Evolutionary conservation across 1,140 invertebrate genomes (phyloP), one percentile per base, ranked within the genome.

Genomic region (Dendrolimus punctatus): DNA sequence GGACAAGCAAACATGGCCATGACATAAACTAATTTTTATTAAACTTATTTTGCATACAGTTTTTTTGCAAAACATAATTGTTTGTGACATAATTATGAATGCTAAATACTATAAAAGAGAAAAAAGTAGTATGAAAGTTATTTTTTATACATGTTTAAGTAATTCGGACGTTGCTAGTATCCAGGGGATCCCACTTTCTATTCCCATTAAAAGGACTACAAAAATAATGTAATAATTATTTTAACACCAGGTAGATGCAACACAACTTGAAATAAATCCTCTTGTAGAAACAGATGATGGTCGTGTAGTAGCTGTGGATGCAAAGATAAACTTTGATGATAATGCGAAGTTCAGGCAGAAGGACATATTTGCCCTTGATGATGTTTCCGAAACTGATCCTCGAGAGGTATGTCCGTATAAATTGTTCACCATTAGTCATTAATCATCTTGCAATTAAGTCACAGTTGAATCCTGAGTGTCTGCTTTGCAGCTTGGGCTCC

Each of bases 221-320:
- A 23, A 23, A 23, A 23, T 23, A 23, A 23, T 23, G 23, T 23
- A 23, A 23, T 23, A 23, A 23, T 23, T 23, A 23, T 23, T 23
- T 23, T 23, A 23, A 23, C 23, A 23, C 38, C 54, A 87, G 85
- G 95, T 99, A 39, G 99, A 99, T 90, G 98, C 97, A 6, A 93
- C 96, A 38, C 98, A 99, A 87, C 88, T 99, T 47, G 99, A 99
- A 90, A 99, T 99, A 51, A 99, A 99, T 91, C 99, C 99, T 2
- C 90, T 99, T 68, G 98, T 96, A 10, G 97, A 99, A 83, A 99
- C 97, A 7, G 91, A 92, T 68, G 91, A 95, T 75, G 93, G 93
- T 4, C 88, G 94, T 89, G 97, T 99, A 6, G 93, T 99, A 49
- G 95, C 96, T 38, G 97, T 99, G 53, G 99, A 99, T 92, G 98